These are phyloP conservation scores for Oscheius sp. DNA, from an alignment of 1,140 invertebrate species.

Conservation along the genomic window DNA sequence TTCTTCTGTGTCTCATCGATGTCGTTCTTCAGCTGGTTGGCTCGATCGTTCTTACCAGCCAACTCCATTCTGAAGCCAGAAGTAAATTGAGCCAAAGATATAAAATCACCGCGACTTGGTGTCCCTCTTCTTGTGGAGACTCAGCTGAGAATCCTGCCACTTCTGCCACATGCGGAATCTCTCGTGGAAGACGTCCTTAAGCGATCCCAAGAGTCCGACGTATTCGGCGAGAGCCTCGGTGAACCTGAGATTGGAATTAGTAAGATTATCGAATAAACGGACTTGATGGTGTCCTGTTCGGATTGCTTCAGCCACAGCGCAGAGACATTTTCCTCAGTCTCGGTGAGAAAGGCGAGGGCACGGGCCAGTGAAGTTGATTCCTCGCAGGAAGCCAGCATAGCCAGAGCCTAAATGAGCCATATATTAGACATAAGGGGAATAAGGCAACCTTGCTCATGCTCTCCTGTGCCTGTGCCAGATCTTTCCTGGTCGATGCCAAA, in stretches of 20 bases:
- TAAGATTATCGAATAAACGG: constrained; percentile 2
- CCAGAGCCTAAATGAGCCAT: constrained; percentile 63
- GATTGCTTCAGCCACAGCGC: constrained; percentile 83
- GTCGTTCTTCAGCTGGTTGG: constrained; percentile 82
- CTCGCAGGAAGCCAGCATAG: constrained; percentile 88
- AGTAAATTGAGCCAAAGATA: neutral
- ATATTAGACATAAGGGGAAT: neutral
- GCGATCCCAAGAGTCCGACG: constrained; percentile 70
- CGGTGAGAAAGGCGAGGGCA: constrained; percentile 81
- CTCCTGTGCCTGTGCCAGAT: constrained; percentile 77
- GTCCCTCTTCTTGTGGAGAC: constrained; percentile 88
- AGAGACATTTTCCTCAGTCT: constrained; percentile 86
- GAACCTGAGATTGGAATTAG: constrained; percentile 11
- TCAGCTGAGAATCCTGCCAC: constrained; percentile 93
- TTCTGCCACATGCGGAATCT: constrained; percentile 94
- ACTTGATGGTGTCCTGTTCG: constrained; percentile 80
- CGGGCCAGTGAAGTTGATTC: constrained; percentile 87
- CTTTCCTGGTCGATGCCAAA: constrained; percentile 80
- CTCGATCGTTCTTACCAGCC: constrained; percentile 79
- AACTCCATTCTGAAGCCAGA: constrained; percentile 69
- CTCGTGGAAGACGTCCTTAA: constrained; percentile 91
- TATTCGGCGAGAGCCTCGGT: constrained; percentile 71
- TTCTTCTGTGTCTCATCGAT: constrained; percentile 87
- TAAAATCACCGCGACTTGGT: constrained; percentile 76
- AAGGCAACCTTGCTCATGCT: constrained; percentile 75